Evolutionary conservation across 2,888 invertebrate genomes (phyloP).

Genomic region (Tineola bisselliella): DNA sequence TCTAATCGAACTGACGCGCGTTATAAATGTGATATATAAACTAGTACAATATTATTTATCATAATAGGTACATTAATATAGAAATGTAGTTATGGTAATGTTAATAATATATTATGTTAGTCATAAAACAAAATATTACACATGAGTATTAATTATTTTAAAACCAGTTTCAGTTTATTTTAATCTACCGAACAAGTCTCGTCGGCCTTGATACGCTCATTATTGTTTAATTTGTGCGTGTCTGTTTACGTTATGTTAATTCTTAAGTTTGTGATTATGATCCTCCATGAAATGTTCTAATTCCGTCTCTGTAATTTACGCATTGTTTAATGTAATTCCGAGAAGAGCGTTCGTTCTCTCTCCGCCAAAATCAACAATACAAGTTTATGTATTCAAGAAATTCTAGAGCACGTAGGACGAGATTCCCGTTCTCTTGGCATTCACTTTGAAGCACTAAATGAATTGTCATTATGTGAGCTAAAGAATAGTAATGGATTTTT

Average conservation of each 20-base stretch:
- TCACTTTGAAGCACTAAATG: conserved; percentile 24
- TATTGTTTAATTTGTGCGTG: neutral
- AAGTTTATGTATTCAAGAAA: conserved; percentile 15
- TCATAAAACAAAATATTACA: neutral
- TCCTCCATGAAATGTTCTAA: neutral
- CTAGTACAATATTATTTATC: no score
- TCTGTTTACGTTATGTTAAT: neutral
- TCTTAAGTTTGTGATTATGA: neutral
- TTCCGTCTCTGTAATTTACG: neutral
- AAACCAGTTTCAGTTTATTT: conserved; percentile 3
- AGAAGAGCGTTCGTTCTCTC: neutral
- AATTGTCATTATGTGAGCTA: conserved; percentile 29
- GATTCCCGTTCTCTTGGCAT: conserved; percentile 22
- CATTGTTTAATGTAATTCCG: neutral
- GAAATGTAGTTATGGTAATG: no score
- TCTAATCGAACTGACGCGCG: no score
- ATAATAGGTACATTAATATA: no score
- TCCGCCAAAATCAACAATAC: neutral
- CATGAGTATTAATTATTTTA: neutral
- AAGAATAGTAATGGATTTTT: conserved; percentile 25
- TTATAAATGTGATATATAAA: no score
- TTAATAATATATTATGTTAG: no score
- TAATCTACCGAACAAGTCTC: neutral
- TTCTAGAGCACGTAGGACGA: conserved; percentile 31
- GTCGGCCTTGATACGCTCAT: neutral